Evolutionary conservation across 2,797 vertebrate species (phyloP).

Genomic region (Phoebastria nigripes): DNA sequence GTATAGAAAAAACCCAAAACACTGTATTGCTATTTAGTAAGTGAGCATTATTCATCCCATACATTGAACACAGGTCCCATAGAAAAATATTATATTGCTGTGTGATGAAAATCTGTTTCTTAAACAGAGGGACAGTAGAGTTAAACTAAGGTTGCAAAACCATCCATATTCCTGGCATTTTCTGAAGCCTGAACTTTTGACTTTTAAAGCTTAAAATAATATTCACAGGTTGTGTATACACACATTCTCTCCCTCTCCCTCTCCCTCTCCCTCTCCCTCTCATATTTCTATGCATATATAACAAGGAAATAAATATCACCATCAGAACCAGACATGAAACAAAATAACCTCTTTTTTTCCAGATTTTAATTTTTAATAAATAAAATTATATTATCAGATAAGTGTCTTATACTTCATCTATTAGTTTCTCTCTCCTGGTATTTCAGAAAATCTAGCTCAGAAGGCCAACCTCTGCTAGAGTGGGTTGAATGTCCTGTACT

Average conservation of each 20-base stretch:
- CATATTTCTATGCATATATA: background rate
- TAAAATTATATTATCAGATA: background rate
- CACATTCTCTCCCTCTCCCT: too few species aligned
- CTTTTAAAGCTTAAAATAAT: background rate
- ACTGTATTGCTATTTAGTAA: background rate
- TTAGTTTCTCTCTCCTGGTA: background rate
- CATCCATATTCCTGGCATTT: background rate
- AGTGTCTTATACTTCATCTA: background rate
- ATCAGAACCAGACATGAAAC: background rate
- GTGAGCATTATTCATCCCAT: background rate
- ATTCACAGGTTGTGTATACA: rapidly evolving
- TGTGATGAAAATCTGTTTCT: background rate
- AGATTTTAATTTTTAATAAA: background rate
- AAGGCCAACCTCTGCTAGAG: background rate
- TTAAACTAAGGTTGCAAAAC: background rate
- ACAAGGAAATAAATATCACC: background rate
- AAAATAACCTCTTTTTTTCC: rapidly evolving
- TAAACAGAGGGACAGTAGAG: background rate
- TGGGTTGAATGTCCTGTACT: background rate
- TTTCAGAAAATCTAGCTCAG: background rate
- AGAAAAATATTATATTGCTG: background rate
- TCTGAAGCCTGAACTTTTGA: background rate
- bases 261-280: too few species aligned
- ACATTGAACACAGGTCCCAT: background rate
- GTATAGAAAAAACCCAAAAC: background rate